Evolutionary conservation across 1,140 invertebrate species (phyloP), one percentile per base, ranked within the genome.

Genomic region (Camponotus vicinus): DNA sequence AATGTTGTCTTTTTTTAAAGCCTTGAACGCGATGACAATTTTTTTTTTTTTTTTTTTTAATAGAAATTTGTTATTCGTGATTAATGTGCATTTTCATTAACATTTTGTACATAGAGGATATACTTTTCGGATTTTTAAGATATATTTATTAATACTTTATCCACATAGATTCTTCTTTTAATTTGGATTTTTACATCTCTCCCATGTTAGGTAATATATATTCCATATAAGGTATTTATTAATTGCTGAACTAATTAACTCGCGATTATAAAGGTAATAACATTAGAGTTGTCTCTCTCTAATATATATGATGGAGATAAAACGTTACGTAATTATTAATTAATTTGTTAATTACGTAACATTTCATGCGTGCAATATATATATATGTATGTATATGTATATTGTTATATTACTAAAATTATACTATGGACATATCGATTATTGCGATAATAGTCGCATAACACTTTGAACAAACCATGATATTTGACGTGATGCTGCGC

Each of bases 161-260:
- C 4, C 49, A 15, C 2, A 2, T 2, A 15, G 21, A 63, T 45
- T 77, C 40, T 77, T 4, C 57, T 27, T 63, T 63, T 11, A 27
- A 27, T 64, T 63, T 63, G 40, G 21, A 15, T 77, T 27, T 77
- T 63, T 42, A 55, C 13, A 59, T 37, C 15, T 34, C 15, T 45
- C 45, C 18, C 27, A 7, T 21, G n/a, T 66, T 66, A 66, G 42
- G 9, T 59, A 63, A 77, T 18, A 21, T 45, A 15, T 77, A 42
- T 18, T 55, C 3, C 9, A 64, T 78, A 64, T 27, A 78, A 78
- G 3, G 42, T 57, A 8, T 42, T 77, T 27, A 67, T 70, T 70
- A 70, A 70, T 70, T 79, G 42, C 64, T 21, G 70, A 80, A 70
- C 3, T 70, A 57, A 57, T 42, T 80, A 69, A 69, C 8, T 57